Percentiles rank a stretch among this genome's conserved stretches.
These are phyloP conservation scores for Idris sp. DNA, from an alignment of 1,140 invertebrate genomes.

Conservation along the genomic window DNA sequence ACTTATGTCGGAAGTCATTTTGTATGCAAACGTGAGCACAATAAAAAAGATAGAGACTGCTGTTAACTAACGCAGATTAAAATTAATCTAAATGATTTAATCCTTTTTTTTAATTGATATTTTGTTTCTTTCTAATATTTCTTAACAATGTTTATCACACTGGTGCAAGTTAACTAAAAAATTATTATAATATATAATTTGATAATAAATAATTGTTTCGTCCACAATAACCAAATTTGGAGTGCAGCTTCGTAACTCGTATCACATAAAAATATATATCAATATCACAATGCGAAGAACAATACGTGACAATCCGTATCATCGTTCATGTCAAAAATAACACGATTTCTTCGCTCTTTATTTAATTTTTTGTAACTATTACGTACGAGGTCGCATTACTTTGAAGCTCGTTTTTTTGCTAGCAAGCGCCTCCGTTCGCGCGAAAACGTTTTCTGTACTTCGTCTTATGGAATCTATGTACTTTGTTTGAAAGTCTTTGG, in stretches of 20 bases:
- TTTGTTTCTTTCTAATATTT: too few species aligned
- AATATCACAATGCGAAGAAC: conserved; percentile 55
- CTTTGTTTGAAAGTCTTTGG: conserved; percentile 71
- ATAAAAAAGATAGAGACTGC: conserved; percentile 40
- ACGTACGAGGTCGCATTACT: conserved; percentile 76
- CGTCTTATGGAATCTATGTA: conserved; percentile 75
- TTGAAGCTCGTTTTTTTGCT: conserved; percentile 77
- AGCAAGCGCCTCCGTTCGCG: conserved; percentile 76
- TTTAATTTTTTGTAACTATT: conserved; percentile 42
- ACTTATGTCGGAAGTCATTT: conserved; percentile 29
- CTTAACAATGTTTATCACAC: conserved; percentile 8
- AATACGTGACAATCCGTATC: too few species aligned
- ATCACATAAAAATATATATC: conserved; percentile 63
- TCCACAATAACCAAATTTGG: conserved; percentile 14
- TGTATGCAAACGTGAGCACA: conserved; percentile 39
- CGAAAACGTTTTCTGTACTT: conserved; percentile 76
- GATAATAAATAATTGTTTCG: conserved; percentile 43
- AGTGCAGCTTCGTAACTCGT: conserved; percentile 40
- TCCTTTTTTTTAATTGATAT: too few species aligned
- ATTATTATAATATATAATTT: conserved; percentile 14
- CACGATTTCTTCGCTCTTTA: conserved; percentile 20
- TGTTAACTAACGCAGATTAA: too few species aligned
- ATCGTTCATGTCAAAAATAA: too few species aligned
- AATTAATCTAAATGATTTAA: too few species aligned
- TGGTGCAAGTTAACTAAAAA: conserved; percentile 23